These are phyloP conservation scores for Octodon degus DNA, from an alignment of 2,113 vertebrate genomes.

Conservation along the genomic window DNA sequence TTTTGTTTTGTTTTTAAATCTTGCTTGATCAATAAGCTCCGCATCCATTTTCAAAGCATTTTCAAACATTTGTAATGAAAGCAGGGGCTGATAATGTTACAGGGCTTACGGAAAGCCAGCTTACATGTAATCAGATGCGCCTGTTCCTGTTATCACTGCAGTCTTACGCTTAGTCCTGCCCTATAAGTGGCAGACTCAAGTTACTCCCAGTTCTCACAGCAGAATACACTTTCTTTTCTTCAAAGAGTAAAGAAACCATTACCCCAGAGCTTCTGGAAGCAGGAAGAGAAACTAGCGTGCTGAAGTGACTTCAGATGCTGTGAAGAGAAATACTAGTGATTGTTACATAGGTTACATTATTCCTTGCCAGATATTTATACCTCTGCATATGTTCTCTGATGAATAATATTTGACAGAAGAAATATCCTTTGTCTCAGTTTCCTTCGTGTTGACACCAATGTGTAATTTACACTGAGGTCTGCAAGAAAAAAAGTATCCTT, in stretches of 20 bases:
- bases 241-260: not conserved
- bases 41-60: constrained; percentile 23
- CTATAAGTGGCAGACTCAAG: not conserved
- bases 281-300: not conserved
- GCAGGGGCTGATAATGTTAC: not conserved
- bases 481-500: not conserved
- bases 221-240: not conserved
- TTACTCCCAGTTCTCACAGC: not conserved
- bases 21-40: not conserved
- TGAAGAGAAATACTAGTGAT: constrained; percentile 67
- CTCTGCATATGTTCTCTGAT: constrained; percentile 15
- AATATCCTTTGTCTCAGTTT: constrained; percentile 11
- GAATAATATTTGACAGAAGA: constrained; percentile 37
- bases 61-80: not conserved
- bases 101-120: not conserved
- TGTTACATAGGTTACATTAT: constrained; percentile 46
- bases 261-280: not conserved
- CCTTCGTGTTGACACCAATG: not conserved
- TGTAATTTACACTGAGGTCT: constrained; percentile 13
- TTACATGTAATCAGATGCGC: not conserved
- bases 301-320: not conserved
- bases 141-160: not conserved
- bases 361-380: constrained; percentile 69
- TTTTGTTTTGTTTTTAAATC: not conserved
- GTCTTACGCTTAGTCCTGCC: not conserved